These are phyloP conservation scores for Tetragonula clypearis DNA, from an alignment of 1,140 invertebrate species.

Conservation along the genomic window DNA sequence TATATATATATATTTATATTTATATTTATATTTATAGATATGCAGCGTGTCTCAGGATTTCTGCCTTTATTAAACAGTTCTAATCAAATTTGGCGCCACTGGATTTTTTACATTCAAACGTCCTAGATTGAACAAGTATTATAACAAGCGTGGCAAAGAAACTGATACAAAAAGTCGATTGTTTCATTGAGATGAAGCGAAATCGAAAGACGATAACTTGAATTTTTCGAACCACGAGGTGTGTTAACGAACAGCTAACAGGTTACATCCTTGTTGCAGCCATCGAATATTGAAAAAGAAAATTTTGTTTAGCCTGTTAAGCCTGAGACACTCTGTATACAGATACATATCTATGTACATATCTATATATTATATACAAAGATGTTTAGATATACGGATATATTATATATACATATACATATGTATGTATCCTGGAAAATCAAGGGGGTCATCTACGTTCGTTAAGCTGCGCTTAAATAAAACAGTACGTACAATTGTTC, in stretches of 20 bases:
- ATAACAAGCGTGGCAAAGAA: too few species aligned
- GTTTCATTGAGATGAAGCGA: too few species aligned
- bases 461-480: conserved; percentile 58
- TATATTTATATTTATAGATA: background rate
- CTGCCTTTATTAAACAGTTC: background rate
- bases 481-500: conserved; percentile 47
- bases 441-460: conserved; percentile 53
- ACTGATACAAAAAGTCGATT: too few species aligned
- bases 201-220: too few species aligned
- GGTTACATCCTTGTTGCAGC: too few species aligned
- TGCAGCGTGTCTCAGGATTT: background rate
- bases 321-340: background rate
- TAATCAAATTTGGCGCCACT: too few species aligned
- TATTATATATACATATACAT: background rate
- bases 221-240: too few species aligned
- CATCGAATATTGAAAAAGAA: too few species aligned
- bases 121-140: too few species aligned
- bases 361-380: background rate
- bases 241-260: too few species aligned
- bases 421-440: conserved; percentile 39
- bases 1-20: background rate
- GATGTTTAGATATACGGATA: background rate
- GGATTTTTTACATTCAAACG: too few species aligned
- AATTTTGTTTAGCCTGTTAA: background rate
- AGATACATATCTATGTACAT: background rate